A percentile compares a stretch with the other conserved stretches of the same genome.
These are phyloP conservation scores for Elephas maximus DNA, from an alignment of 2,113 vertebrate genomes.

Conservation along the genomic window DNA sequence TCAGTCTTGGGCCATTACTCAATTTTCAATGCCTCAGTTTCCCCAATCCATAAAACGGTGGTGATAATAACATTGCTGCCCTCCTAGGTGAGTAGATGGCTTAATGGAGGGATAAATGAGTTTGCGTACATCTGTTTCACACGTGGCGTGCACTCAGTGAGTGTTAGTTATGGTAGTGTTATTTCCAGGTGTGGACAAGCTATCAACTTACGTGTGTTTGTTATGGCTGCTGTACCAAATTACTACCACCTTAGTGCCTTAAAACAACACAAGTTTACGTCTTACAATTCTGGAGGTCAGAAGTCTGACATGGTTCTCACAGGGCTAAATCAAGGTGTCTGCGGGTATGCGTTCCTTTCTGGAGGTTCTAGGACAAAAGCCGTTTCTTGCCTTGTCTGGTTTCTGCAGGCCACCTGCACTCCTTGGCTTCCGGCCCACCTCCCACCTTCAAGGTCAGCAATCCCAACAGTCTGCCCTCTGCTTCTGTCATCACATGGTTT, in stretches of 20 bases:
- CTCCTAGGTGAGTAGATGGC: not conserved
- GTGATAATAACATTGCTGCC: not conserved
- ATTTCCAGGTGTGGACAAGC: not conserved
- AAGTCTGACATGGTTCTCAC: not conserved
- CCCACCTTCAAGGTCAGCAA: not conserved
- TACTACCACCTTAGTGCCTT: too few species aligned
- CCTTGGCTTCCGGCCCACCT: not conserved
- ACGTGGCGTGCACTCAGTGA: not conserved
- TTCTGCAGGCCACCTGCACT: not conserved
- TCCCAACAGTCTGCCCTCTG: not conserved
- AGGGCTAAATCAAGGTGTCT: not conserved
- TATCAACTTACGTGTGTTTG: not conserved
- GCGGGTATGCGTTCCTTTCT: too few species aligned
- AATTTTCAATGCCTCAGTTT: not conserved
- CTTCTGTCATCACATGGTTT: too few species aligned
- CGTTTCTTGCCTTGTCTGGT: not conserved
- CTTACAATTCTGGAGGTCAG: not conserved
- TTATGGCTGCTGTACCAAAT: not conserved
- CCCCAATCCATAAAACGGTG: not conserved
- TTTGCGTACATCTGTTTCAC: not conserved
- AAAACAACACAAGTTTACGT: too few species aligned
- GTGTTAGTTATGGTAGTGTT: not conserved
- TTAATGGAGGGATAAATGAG: not conserved
- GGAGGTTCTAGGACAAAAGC: too few species aligned
- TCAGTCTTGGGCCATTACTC: not conserved